These are phyloP conservation scores for Macropus fuliginosus DNA, from an alignment of 2,797 vertebrate species.

Conservation along the genomic window DNA sequence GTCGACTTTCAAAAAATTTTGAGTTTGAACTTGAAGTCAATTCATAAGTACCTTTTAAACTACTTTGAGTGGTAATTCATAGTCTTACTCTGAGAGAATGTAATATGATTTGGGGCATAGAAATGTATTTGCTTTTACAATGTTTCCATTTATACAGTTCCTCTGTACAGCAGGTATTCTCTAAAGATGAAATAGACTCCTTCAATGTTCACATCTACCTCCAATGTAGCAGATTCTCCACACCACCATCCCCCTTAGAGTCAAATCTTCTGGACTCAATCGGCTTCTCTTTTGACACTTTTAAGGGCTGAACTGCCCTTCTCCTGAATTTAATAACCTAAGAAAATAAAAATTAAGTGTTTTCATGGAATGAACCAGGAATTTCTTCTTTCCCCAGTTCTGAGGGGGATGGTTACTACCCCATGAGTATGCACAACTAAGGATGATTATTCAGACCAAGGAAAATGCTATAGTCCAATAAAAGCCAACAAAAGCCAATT, in stretches of 20 bases:
- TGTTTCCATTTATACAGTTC: background rate
- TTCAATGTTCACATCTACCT: background rate
- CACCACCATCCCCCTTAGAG: background rate
- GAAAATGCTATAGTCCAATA: background rate
- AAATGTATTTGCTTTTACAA: background rate
- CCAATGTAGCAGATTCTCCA: background rate
- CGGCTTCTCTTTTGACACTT: background rate
- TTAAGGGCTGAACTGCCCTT: background rate
- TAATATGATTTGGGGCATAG: background rate
- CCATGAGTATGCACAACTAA: background rate
- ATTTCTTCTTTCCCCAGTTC: background rate
- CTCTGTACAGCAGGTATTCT: background rate
- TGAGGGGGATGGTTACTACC: background rate
- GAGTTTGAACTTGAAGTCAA: background rate
- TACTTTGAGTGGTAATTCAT: background rate
- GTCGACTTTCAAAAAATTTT: background rate
- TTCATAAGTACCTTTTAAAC: background rate
- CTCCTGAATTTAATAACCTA: background rate
- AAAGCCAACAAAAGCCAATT: slow-evolving; percentile 4
- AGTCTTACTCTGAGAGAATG: background rate
- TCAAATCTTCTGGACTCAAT: slow-evolving; percentile 22
- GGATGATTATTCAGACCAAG: background rate
- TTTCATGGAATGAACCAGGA: background rate
- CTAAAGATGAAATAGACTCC: background rate
- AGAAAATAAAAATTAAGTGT: background rate